Conservation (phyloP, 2,113 vertebrate genomes). For the Polyodon spathula region DNA sequence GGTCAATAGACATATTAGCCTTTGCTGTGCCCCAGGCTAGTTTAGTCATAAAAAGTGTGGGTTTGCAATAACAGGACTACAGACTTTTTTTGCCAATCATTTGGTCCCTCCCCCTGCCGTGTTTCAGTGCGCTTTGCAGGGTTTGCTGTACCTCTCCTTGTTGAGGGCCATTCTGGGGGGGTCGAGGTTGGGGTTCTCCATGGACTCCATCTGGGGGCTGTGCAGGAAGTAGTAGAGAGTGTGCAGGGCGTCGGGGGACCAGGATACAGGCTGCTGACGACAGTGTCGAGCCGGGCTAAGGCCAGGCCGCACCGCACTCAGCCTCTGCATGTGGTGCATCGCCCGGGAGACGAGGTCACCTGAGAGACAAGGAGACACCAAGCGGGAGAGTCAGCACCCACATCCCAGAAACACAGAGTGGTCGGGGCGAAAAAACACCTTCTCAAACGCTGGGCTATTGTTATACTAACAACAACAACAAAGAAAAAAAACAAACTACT, state of each 20-base stretch:
- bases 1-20: no score
- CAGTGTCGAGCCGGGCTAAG: slow-evolving; percentile 76
- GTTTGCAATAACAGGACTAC: no score
- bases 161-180: slow-evolving; percentile 88
- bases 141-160: slow-evolving; percentile 75
- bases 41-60: no score
- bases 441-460: no score
- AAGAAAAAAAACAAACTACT: no score
- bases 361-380: slow-evolving; percentile 28
- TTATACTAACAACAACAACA: no score
- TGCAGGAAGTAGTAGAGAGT: slow-evolving; percentile 97
- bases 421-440: not conserved
- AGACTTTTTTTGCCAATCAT: no score
- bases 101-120: no score
- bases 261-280: slow-evolving; percentile 82
- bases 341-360: slow-evolving; percentile 92
- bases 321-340: slow-evolving; percentile 96
- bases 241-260: slow-evolving; percentile 92
- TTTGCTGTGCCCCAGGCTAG: no score
- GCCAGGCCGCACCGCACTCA: slow-evolving; percentile 69
- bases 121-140: not conserved
- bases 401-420: slow-evolving; percentile 6
- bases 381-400: not conserved
- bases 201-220: slow-evolving; percentile 96
- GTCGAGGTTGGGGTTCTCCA: slow-evolving; percentile 98